These are phyloP conservation scores for Phoebastria nigripes DNA, from an alignment of 2,797 vertebrate species.

Conservation along the genomic window DNA sequence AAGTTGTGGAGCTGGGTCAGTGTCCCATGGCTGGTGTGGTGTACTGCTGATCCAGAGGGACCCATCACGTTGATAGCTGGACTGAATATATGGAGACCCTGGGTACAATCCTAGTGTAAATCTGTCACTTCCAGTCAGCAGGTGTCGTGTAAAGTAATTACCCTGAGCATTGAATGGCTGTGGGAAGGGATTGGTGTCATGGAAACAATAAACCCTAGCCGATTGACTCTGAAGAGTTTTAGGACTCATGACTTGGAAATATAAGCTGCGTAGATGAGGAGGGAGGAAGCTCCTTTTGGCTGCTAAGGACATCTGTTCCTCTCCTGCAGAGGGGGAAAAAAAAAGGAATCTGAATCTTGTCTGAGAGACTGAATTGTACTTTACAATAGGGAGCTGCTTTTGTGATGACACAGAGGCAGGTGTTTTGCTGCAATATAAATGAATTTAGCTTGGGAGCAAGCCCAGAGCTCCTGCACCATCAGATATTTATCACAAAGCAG, in stretches of 20 bases:
- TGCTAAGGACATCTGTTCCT: slow-evolving; percentile 12
- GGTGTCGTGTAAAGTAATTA: neutral
- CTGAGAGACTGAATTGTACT: neutral
- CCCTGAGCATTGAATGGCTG: neutral
- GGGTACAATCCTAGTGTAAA: neutral
- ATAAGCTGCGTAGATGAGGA: neutral
- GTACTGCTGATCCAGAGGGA: neutral
- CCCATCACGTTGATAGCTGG: neutral
- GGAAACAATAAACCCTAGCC: neutral
- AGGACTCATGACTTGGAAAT: neutral
- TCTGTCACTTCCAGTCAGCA: neutral
- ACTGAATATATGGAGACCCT: neutral
- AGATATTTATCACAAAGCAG: slow-evolving; percentile 5
- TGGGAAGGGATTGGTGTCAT: neutral
- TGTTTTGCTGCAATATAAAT: slow-evolving; percentile 19
- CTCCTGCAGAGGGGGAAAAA: neutral
- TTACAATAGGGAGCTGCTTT: slow-evolving; percentile 13
- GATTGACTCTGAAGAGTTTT: neutral
- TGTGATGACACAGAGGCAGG: slow-evolving; percentile 6
- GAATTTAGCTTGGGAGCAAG: neutral
- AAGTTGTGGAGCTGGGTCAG: neutral
- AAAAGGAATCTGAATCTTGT: neutral
- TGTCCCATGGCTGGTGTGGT: neutral
- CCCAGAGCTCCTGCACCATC: neutral
- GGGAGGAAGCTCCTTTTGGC: neutral